phyloP scores from a whole-genome alignment of 1,140 invertebrate genomes.

The Yoshiicerus persimilis region DNA sequence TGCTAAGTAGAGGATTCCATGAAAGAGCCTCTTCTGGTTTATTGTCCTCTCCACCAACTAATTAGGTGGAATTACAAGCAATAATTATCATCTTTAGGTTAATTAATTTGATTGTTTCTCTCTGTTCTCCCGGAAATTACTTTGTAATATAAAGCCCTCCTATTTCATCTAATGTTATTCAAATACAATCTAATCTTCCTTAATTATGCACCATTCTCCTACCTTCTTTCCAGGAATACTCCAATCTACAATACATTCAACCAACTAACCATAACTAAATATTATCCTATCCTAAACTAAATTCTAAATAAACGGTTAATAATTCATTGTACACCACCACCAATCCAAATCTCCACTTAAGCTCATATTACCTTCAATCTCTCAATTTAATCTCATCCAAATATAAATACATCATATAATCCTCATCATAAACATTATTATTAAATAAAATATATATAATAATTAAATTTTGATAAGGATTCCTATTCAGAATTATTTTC shows the following conservation, averaged over 20 bases:
- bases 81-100: constrained; percentile 17
- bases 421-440: no score
- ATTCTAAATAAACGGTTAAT: no score
- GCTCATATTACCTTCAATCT: no score
- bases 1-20: neutral
- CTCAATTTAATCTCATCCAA: no score
- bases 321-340: no score
- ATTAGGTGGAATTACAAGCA: constrained; percentile 17
- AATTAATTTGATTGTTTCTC: constrained; percentile 23
- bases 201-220: neutral
- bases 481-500: no score
- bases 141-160: neutral
- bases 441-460: no score
- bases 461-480: no score
- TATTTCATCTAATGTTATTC: neutral
- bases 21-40: neutral
- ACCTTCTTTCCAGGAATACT: neutral
- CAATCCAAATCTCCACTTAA: no score
- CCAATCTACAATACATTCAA: neutral
- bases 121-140: neutral
- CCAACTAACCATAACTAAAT: neutral
- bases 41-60: constrained; percentile 6
- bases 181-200: neutral
- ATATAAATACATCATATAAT: no score
- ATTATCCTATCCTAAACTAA: no score